Evolutionary conservation across 2,797 vertebrate genomes (phyloP).

Genomic region (Siniperca undulata): DNA sequence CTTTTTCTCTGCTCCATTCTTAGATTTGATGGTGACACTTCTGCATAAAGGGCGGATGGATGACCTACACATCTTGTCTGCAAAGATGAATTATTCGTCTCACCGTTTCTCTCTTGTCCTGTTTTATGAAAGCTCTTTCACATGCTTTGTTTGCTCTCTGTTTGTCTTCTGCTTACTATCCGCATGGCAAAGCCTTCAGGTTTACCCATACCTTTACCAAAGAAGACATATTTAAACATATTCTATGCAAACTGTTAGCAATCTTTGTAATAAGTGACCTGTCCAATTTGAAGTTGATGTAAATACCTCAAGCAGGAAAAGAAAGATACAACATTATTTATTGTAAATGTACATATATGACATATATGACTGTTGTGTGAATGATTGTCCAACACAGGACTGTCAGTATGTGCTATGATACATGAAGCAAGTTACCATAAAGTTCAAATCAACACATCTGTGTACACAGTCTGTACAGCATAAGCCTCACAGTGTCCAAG

Average conservation of each 20-base stretch:
- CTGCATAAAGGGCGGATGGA: slow-evolving; percentile 49
- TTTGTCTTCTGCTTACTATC: slow-evolving; percentile 30
- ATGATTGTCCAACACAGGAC: neutral
- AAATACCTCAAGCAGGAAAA: neutral
- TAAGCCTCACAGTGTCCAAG: neutral
- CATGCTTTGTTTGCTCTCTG: neutral
- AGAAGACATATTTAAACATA: neutral
- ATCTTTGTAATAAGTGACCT: neutral
- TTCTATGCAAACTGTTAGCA: slow-evolving; percentile 1
- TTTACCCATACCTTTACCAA: neutral
- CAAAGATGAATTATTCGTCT: slow-evolving; percentile 46
- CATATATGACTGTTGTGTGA: neutral
- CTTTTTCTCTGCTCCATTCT: slow-evolving; percentile 35
- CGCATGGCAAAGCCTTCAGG: slow-evolving; percentile 11
- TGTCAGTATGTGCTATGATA: neutral
- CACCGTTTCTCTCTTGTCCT: slow-evolving; percentile 34
- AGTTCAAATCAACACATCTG: neutral
- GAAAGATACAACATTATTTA: neutral
- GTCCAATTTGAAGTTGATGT: neutral
- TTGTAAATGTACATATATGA: neutral
- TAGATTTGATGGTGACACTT: slow-evolving; percentile 50
- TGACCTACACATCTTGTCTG: slow-evolving; percentile 48
- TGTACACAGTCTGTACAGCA: neutral
- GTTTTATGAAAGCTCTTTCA: slow-evolving; percentile 31
- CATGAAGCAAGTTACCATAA: neutral